These are phyloP conservation scores for Netelia inedita DNA, from an alignment of 2,888 invertebrate species.

Conservation along the genomic window DNA sequence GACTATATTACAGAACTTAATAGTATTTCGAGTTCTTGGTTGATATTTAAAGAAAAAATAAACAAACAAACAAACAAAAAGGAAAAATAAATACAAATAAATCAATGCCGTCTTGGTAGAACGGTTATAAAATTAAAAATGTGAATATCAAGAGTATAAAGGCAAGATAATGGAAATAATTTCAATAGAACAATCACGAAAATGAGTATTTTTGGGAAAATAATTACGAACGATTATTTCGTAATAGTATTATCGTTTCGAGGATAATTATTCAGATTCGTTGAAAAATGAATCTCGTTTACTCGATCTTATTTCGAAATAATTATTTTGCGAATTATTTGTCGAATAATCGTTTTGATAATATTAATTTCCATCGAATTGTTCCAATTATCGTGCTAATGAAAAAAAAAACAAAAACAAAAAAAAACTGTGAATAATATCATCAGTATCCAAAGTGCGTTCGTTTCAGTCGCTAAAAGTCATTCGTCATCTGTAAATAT, in stretches of 20 bases:
- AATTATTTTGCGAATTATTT: background rate
- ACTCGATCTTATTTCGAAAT: background rate
- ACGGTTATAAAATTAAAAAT: conserved; percentile 26
- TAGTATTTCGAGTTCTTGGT: conserved; percentile 53
- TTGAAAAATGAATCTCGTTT: background rate
- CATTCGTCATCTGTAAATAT: conserved; percentile 75
- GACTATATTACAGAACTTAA: conserved; percentile 50
- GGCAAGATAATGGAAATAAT: background rate
- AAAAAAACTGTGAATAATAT: conserved; percentile 28
- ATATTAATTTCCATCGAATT: background rate
- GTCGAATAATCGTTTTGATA: background rate
- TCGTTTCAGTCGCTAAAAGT: conserved; percentile 47
- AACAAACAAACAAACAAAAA: background rate
- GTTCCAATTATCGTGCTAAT: background rate
- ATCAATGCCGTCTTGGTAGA: background rate
- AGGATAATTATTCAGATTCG: background rate
- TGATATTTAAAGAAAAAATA: too few species aligned
- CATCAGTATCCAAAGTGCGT: conserved; percentile 24
- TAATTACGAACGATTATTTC: conserved; percentile 7
- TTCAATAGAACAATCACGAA: background rate
- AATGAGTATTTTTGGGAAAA: background rate
- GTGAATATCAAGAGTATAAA: background rate
- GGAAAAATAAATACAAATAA: conserved; percentile 17
- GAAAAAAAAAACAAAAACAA: background rate
- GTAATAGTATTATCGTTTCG: conserved; percentile 4